Base-by-base conservation (phyloP, 2,113 vertebrate species). In the Petrocephalus microphthalmus region DNA sequence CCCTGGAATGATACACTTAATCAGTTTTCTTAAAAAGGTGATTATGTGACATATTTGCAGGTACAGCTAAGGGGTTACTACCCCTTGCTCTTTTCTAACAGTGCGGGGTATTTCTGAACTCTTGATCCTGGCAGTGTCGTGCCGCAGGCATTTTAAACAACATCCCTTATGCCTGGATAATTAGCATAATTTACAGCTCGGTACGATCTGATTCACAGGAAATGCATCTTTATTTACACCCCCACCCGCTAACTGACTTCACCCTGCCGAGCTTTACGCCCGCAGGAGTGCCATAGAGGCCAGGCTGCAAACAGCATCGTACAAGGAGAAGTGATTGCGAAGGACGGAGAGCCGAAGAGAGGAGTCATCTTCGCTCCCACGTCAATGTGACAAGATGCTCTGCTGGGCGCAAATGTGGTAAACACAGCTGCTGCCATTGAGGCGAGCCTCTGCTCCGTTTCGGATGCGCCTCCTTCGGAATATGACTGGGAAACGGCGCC, bases 301-400 rank as follows among this genome's bases (percentile, higher is more conserved):
- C 13, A 52, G 2, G n/a, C 52, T 37, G 47, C 4, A 33, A 54
- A 54, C 25, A 20, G 37, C 6, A 22, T 51, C 13, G 52, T 29
- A 85, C 54, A 86, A 57, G 25, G 54, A 60, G 54, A 86, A 33
- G 49, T 87, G 57, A 87, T 67, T 87, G 57, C 20, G 29, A 81
- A 37, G 49, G 67, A 78, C 29, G 49, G 47, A 45, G 85, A 7
- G 33, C 25, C 17, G 64, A 86, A 86, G 54, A 3, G 81, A 85
- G 51, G 53, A 47, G 85, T 93, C 94, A 89, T 92, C 90, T 91
- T 91, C 89, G 89, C 87, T 37, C 89, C 89, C 19, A 51, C 93
- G 95, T 96, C 94, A 94, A 94, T 94, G 93, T 94, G 94, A 94
- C 94, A 94, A 92, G 91, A 91, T 90, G 89, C 88, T 94, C 95